Evolutionary conservation across 64 coral and sea anemone species (phyloP), one percentile per base, ranked within the genome.

Genomic region (Orbicella faveolata): DNA sequence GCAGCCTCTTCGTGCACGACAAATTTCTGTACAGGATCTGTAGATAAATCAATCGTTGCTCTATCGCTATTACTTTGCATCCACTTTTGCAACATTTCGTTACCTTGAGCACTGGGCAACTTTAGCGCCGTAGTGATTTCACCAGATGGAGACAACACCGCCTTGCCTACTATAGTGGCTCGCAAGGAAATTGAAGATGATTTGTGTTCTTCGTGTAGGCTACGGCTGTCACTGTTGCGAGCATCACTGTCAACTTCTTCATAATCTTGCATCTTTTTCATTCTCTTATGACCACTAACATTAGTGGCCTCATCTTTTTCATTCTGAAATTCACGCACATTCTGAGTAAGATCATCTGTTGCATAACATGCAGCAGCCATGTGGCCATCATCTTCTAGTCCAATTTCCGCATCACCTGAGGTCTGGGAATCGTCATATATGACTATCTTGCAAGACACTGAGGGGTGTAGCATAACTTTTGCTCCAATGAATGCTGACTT

Each of bases 401-500:
- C 9, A 18, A 5, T 16, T 6, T 63, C 21, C 19, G 6, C 62
- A 11, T 89, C 79, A 63, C 2, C 52, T 15, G 19, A 23, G 12
- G 51, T 21, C 21, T 23, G 21, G 26, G 12, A 62, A 30, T 89
- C 87, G 52, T 89, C 87, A 89, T 89, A 79, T 7, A 89, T 7
- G 5, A 79, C 30, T 16, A 89, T 68, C 36, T 79, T 69, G 19
- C 78, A 69, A 41, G 78, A 90, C 23, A 90, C 89, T 44, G 78
- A 78, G 1, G 89, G 48, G 21, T 82, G 88, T 11, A 90, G 88
- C 54, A 82, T 54, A 23, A 90, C 63, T 73, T 90, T 90, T 2
- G 88, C 88, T 8, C 77, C 65, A 70, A 90, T 16, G 13, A 82
- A 90, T 17, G 79, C 89, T 10, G 15, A 20, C 65, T 90, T 90